Evolutionary conservation across 35 echinoderm and acorn worm species (phyloP), one percentile per base, ranked within the genome.

Genomic region (Diadema setosum): DNA sequence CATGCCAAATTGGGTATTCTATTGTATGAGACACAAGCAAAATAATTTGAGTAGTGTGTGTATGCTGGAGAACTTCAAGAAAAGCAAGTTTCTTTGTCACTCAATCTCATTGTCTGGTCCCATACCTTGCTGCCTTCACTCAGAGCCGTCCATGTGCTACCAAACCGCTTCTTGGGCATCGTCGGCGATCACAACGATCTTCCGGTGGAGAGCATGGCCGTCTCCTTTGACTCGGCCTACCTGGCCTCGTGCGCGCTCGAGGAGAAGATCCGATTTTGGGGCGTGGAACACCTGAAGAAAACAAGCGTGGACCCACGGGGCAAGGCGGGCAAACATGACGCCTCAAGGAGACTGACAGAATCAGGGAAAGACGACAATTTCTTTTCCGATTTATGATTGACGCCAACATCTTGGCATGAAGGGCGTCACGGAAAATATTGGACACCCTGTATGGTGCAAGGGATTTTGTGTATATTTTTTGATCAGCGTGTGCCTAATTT

Each of bases 261-360:
- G 49, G 92, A 98, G 27, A 94, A 81, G 46, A 98, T 98, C 46
- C 94, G 93, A 89, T 98, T 98, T 75, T 98, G 96, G 96, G 89
- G 91, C 42, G 92, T 98, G 11, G 50, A 76, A 43, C 85, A 92
- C 63, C 56, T 98, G 16, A 76, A 89, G 45, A 82, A 82, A 24
- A 91, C 87, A 8, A 87, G 87, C 1, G 89, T 94, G 25, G 76
- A 91, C 56, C 58, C 89, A n/a, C 85, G 81, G 30, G 70, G 56
- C 24, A 98, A 98, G 57, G 89, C 88, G 3, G 84, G 87, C 23
- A 87, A 46, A 43, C 61, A 48, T 14, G 58, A 94, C 36, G 87
- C 91, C 88, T 73, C 82, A 32, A 94, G 87, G 41, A 91, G 86
- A 39, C 67, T 98, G 5, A 89, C 86, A 5, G 42, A 81, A 24